These are phyloP conservation scores for Cephus rjabovi DNA, from an alignment of 2,888 invertebrate species.

Conservation along the genomic window DNA sequence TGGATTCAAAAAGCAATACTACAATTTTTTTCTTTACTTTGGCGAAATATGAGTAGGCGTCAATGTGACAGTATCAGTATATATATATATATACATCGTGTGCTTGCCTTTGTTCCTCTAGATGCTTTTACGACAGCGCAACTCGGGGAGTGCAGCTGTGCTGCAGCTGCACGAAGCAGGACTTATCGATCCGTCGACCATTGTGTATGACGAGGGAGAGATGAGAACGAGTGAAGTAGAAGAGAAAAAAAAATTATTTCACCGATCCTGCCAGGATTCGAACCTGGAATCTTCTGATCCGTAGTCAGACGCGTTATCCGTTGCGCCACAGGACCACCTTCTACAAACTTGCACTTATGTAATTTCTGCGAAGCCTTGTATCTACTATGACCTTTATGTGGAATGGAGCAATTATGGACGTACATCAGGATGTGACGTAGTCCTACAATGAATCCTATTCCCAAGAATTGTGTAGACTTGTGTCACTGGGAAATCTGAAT, in stretches of 20 bases:
- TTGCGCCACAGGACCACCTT: conserved; percentile 52
- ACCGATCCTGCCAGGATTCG: conserved; percentile 59
- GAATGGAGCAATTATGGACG: not conserved
- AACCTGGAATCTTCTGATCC: conserved; percentile 58
- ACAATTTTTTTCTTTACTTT: not conserved
- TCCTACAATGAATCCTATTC: not conserved
- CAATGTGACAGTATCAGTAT: conserved; percentile 2
- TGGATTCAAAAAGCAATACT: not conserved
- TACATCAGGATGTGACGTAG: too few relatives aligned
- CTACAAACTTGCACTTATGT: not conserved
- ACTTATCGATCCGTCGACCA: not conserved
- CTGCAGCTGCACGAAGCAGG: not conserved
- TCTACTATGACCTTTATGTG: not conserved
- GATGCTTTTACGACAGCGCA: not conserved
- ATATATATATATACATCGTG: not conserved
- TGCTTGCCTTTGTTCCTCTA: conserved; percentile 17
- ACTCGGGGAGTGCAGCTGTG: not conserved
- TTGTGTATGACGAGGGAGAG: not conserved
- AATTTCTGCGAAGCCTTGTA: not conserved
- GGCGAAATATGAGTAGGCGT: conserved; percentile 37
- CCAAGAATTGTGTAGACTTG: not conserved
- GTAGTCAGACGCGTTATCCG: conserved; percentile 57
- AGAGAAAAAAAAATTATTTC: conserved; percentile 21
- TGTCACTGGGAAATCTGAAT: not conserved
- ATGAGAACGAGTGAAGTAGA: conserved; percentile 1